Base-by-base conservation (phyloP, 2,113 vertebrate genomes). In the Buteo buteo region DNA sequence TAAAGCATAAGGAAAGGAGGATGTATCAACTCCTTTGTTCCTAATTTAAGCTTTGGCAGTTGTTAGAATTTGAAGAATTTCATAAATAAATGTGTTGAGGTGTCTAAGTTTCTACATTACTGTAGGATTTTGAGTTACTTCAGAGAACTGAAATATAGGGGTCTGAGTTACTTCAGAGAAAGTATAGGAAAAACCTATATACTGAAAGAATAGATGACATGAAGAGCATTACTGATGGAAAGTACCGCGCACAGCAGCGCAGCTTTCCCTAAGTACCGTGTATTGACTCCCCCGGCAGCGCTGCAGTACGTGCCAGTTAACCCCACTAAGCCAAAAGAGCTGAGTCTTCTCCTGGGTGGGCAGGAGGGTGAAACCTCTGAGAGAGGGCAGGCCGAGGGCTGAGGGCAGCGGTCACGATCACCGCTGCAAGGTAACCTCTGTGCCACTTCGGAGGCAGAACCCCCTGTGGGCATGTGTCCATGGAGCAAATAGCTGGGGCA, bases 231-330 rank as follows among this genome's bases (percentile, higher is more conserved):
- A 34, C 50, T 61, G 45, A 32, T 31, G 44, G 36, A 10, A 50
- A 64, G 40, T 4, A 55, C 13, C 0, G 7, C 1, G 7, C 49
- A 18, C 38, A 59, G 45, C 55, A 69, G 54, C 2, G 3, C 58
- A 26, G 55, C 44, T 70, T 76, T 29, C 29, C 3, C 0, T 5
- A 25, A 69, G 57, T 40, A 32, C 19, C 31, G 25, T 0, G 0
- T 21, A 15, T 32, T 26, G 29, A 34, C 22, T 49, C 20, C 13
- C 13, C 29, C 17, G 16, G 6, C 16, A 28, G 45, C 20, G 9
- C 6, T 31, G 26, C 65, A 55, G 38, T 4, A 26, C 4, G 0
- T 21, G 22, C 72, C 52, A 15, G 12, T 32, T 55, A 28, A 38
- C 40, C 65, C 21, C 28, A 17, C 22, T 3, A 9, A 3, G 3